Percentiles rank a stretch among this genome's conserved stretches.
phyloP scores from a whole-genome alignment of 2,888 invertebrate species.

The Sialis lutaria region DNA sequence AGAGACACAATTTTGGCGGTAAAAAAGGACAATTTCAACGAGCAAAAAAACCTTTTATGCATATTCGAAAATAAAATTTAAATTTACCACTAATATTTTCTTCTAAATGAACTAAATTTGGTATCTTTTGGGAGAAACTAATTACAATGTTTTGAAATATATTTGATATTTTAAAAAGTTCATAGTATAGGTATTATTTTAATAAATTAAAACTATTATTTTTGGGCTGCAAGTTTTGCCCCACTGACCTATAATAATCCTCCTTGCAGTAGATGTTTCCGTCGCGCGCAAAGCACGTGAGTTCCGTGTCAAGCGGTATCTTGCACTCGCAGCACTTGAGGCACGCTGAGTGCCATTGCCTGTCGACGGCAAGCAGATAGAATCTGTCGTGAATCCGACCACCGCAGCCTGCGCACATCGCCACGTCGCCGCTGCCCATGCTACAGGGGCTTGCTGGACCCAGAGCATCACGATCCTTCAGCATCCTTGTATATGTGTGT shows the following conservation, averaged over 20 bases:
- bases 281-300: conserved; percentile 78
- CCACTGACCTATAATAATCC: conserved; percentile 77
- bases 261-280: conserved; percentile 88
- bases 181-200: too few relatives aligned
- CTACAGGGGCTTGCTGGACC: conserved; percentile 21
- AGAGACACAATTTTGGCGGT: too few relatives aligned
- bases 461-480: conserved; percentile 44
- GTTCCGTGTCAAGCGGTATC: conserved; percentile 65
- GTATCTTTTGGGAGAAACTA: too few relatives aligned
- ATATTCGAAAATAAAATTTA: too few relatives aligned
- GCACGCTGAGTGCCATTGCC: conserved; percentile 79
- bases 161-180: too few relatives aligned
- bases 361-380: conserved; percentile 70
- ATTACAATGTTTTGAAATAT: too few relatives aligned
- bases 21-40: too few relatives aligned
- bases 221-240: too few relatives aligned
- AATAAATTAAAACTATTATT: too few relatives aligned
- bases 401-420: conserved; percentile 42
- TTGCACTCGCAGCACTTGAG: conserved; percentile 74
- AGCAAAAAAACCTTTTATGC: too few relatives aligned
- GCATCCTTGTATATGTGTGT: conserved; percentile 25
- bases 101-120: too few relatives aligned
- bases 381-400: conserved; percentile 42
- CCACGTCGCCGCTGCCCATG: conserved; percentile 19
- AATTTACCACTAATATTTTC: too few relatives aligned